Evolutionary conservation across 2,888 invertebrate genomes (phyloP).

Genomic region (Teleogryllus oceanicus): DNA sequence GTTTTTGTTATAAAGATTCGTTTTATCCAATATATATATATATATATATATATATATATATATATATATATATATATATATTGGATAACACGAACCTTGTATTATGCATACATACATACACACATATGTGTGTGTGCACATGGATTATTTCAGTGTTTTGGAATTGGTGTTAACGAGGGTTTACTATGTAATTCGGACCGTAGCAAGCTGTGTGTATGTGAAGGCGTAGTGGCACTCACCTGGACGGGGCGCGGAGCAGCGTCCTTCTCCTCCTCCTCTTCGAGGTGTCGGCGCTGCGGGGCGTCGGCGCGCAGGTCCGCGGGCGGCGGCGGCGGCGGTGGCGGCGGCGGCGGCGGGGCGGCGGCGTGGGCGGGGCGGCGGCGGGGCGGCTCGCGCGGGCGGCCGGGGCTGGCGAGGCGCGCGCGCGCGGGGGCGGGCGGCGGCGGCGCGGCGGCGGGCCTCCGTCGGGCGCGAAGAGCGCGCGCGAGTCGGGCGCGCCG

Average conservation of each 20-base stretch:
- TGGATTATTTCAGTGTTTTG: too few relatives aligned
- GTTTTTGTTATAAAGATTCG: too few relatives aligned
- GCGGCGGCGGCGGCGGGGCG: not conserved
- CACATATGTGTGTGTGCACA: too few relatives aligned
- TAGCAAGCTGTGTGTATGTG: too few relatives aligned
- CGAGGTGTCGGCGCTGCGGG: conserved; percentile 31
- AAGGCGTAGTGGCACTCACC: conserved; percentile 27
- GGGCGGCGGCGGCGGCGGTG: not conserved
- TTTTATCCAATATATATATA: too few relatives aligned
- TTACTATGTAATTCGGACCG: too few relatives aligned
- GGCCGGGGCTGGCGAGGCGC: conserved; percentile 36
- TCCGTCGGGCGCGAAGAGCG: conserved; percentile 53
- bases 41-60: too few relatives aligned
- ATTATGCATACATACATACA: too few relatives aligned
- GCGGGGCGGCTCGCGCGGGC: conserved; percentile 52
- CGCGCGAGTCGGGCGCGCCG: conserved; percentile 54
- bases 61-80: too few relatives aligned
- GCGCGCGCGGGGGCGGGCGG: conserved; percentile 33
- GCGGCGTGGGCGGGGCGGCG: conserved; percentile 46
- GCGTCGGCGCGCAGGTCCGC: conserved; percentile 32
- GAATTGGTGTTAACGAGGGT: too few relatives aligned
- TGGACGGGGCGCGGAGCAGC: conserved; percentile 35
- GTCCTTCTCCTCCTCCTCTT: conserved; percentile 20
- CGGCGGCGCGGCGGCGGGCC: conserved; percentile 34
- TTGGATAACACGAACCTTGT: too few relatives aligned